Conservation (phyloP, 2,888 invertebrate genomes). For the Sminthurinus aureus region DNA sequence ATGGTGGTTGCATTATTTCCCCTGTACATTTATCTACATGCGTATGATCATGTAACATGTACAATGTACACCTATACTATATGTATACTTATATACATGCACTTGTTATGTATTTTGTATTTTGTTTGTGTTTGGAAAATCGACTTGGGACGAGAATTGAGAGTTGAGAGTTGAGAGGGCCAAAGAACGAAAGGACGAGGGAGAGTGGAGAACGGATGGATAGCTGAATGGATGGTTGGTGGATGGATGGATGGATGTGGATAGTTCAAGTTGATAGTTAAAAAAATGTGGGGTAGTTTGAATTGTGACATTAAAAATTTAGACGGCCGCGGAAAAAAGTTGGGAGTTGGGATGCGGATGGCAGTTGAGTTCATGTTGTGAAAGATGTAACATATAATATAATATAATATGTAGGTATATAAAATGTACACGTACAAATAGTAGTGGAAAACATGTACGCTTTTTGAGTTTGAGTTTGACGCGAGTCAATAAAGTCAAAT, state of each 20-base stretch:
- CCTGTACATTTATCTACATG: background rate
- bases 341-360: constrained; percentile 32
- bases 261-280: background rate
- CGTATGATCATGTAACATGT: too few species aligned
- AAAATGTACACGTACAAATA: background rate
- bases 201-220: constrained; percentile 25
- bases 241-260: background rate
- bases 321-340: constrained; percentile 44
- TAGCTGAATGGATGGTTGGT: constrained; percentile 29
- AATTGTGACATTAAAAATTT: constrained; percentile 58
- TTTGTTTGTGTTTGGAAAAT: too few species aligned
- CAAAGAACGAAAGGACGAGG: background rate
- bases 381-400: too few species aligned
- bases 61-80: too few species aligned
- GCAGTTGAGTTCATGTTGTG: constrained; percentile 5
- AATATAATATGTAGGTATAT: background rate
- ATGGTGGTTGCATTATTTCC: background rate
- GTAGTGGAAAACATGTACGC: background rate
- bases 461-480: constrained; percentile 18
- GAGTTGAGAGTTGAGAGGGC: background rate
- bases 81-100: too few species aligned
- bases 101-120: too few species aligned
- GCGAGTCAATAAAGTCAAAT: constrained; percentile 59
- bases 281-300: constrained; percentile 44
- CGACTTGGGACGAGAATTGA: background rate